A percentile compares a stretch with the other conserved stretches of the same genome.
These are phyloP conservation scores for Platanista minor DNA, from an alignment of 2,113 vertebrate species.

Conservation along the genomic window DNA sequence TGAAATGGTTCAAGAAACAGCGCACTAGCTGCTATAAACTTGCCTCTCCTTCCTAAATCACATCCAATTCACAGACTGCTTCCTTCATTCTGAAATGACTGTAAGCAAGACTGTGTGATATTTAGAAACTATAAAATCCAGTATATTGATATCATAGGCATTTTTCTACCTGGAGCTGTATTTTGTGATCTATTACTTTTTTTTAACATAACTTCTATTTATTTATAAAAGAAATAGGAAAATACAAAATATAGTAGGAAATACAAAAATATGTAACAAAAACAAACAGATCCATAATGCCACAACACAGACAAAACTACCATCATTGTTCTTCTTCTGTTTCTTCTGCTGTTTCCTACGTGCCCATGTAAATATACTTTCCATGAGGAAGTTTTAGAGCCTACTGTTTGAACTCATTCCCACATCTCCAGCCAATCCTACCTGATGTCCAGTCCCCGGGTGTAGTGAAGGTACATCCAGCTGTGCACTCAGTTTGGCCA, in stretches of 20 bases:
- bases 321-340: background rate
- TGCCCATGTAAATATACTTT: background rate
- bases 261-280: background rate
- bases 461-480: conserved; percentile 96
- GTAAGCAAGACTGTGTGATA: background rate
- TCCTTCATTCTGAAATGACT: background rate
- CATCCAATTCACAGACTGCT: background rate
- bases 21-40: background rate
- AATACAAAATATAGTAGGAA: background rate
- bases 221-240: background rate
- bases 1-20: background rate
- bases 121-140: background rate
- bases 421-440: conserved; percentile 61
- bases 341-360: background rate
- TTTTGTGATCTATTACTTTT: background rate
- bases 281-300: background rate
- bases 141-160: background rate
- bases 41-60: background rate
- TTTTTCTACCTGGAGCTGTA: conserved; percentile 10
- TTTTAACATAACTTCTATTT: background rate
- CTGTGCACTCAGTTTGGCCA: conserved; percentile 98
- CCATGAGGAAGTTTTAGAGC: background rate
- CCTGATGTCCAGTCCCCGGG: conserved; percentile 99
- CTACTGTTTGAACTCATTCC: background rate
- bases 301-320: background rate